A percentile compares a stretch with the other conserved stretches of the same genome.
These are phyloP conservation scores for Ailurus styani DNA, from an alignment of 2,113 vertebrate genomes.

Conservation along the genomic window DNA sequence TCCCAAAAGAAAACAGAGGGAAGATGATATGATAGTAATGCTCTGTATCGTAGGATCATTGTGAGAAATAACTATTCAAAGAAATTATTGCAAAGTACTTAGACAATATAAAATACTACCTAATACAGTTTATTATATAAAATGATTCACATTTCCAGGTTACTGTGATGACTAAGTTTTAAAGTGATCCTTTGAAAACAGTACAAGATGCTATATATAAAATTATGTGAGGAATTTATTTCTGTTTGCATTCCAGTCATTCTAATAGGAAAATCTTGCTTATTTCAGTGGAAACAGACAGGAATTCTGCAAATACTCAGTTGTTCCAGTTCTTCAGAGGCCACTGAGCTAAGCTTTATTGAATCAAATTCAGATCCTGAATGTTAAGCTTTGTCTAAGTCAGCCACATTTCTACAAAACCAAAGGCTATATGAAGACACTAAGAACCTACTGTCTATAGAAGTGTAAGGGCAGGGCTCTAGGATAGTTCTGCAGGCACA, in stretches of 20 bases:
- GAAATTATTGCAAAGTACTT: slow-evolving; percentile 15
- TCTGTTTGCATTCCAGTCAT: neutral
- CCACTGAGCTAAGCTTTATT: neutral
- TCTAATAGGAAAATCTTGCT: neutral
- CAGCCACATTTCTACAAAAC: neutral
- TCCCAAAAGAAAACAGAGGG: slow-evolving; percentile 50
- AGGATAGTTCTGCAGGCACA: neutral
- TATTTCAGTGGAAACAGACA: neutral
- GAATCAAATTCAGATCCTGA: neutral
- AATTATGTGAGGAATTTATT: slow-evolving; percentile 7
- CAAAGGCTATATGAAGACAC: neutral
- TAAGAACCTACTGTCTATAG: neutral
- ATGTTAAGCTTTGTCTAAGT: neutral
- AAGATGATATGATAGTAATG: slow-evolving; percentile 28
- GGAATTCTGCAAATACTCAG: neutral
- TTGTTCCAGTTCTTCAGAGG: neutral
- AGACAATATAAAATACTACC: neutral
- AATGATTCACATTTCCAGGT: slow-evolving; percentile 24
- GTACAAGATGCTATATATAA: neutral
- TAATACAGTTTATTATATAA: slow-evolving; percentile 24
- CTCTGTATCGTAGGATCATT: slow-evolving; percentile 14
- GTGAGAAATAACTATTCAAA: slow-evolving; percentile 41
- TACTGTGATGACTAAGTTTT: slow-evolving; percentile 18
- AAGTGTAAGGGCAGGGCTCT: neutral
- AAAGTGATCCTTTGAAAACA: neutral